Conservation (phyloP, 2,797 vertebrate species). For the Phrynocephalus guinanensis region DNA sequence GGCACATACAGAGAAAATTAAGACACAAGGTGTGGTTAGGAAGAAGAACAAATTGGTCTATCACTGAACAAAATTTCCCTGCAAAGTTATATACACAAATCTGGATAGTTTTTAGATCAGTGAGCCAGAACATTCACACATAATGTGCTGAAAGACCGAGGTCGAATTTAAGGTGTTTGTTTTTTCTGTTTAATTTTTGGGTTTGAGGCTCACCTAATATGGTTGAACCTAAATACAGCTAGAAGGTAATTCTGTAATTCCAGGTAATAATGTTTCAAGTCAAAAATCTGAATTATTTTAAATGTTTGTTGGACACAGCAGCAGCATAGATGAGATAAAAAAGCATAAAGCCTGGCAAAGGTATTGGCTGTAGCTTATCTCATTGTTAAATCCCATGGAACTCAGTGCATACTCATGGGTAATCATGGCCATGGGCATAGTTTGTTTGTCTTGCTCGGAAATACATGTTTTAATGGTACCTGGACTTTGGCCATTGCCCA, state of each 20-base stretch:
- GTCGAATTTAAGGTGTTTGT: conserved; percentile 3
- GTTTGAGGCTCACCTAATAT: conserved; percentile 21
- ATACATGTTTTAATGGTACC: neutral
- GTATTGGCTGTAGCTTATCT: neutral
- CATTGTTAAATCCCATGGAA: neutral
- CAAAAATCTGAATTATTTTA: conserved; percentile 49
- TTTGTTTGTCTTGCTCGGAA: neutral
- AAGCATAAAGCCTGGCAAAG: conserved; percentile 26
- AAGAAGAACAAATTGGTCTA: conserved; percentile 50
- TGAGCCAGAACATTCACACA: neutral
- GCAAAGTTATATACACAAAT: conserved; percentile 10
- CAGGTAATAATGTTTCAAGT: conserved; percentile 27
- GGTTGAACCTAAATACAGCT: conserved; percentile 30
- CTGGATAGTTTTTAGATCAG: conserved; percentile 23
- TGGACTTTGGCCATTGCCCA: neutral
- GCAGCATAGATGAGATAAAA: conserved; percentile 25
- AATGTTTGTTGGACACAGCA: conserved; percentile 63
- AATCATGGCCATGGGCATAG: neutral
- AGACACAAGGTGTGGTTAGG: conserved; percentile 67
- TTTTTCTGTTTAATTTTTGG: neutral
- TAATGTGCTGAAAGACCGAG: neutral
- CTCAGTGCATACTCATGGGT: neutral
- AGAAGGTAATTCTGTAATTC: neutral
- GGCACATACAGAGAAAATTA: conserved; percentile 65
- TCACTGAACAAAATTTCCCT: conserved; percentile 43